phyloP scores from a whole-genome alignment of 2,888 invertebrate species.

The Lacanobia wlatinum region DNA sequence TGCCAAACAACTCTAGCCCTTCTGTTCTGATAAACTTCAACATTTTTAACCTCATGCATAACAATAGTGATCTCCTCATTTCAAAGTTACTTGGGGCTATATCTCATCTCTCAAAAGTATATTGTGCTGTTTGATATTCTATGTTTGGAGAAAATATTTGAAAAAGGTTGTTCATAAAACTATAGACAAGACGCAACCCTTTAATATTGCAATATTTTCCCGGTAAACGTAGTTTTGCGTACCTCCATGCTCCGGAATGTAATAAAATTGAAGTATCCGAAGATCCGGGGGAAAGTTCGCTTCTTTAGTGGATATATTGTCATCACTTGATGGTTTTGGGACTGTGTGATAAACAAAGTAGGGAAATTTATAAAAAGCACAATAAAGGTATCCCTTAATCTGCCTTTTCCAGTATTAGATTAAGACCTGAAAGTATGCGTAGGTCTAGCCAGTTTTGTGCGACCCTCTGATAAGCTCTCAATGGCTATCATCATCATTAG shows the following conservation, averaged over 20 bases:
- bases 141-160: background rate
- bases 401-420: background rate
- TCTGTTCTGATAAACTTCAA: no score
- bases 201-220: constrained; percentile 13
- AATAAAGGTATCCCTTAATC: background rate
- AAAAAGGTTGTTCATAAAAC: background rate
- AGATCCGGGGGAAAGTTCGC: constrained; percentile 1
- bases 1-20: no score
- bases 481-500: background rate
- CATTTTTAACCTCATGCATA: no score
- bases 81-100: no score
- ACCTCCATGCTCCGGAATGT: constrained; percentile 15
- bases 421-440: no score
- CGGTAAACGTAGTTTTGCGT: constrained; percentile 4
- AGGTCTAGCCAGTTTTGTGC: background rate
- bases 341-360: background rate
- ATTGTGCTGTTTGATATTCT: no score
- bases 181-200: background rate
- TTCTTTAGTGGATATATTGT: background rate
- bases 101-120: no score
- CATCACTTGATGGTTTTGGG: constrained; percentile 11
- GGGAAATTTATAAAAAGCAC: background rate
- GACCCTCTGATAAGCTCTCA: background rate
- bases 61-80: no score
- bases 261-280: constrained; percentile 42